These are phyloP conservation scores for Pedetes capensis DNA, from an alignment of 2,113 vertebrate genomes.

Conservation along the genomic window DNA sequence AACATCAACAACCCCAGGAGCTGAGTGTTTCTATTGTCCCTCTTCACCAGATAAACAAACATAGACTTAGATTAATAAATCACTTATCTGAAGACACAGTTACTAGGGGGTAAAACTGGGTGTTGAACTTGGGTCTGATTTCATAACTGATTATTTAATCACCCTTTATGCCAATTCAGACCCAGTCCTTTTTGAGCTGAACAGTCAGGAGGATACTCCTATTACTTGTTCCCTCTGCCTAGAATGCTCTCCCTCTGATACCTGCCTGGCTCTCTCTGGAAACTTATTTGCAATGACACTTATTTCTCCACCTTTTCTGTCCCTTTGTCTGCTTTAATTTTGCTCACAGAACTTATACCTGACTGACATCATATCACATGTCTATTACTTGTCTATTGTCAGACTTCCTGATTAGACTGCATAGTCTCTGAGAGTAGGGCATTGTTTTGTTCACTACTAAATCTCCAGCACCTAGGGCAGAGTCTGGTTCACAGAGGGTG, in stretches of 20 bases:
- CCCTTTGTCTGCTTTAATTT: background rate
- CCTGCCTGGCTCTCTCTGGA: background rate
- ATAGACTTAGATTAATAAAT: background rate
- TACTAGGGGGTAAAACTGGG: background rate
- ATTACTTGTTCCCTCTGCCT: background rate
- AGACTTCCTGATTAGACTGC: background rate
- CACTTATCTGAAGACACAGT: background rate
- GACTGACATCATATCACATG: background rate
- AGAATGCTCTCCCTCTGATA: background rate
- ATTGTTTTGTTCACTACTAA: background rate
- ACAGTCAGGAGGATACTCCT: background rate
- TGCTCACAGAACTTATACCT: background rate
- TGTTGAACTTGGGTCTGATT: background rate
- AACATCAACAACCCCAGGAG: no score
- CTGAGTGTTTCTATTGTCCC: background rate
- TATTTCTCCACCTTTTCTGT: background rate
- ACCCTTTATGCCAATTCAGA: background rate
- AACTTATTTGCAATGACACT: background rate
- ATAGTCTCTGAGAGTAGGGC: rapidly evolving
- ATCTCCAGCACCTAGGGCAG: background rate
- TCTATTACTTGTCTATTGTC: background rate
- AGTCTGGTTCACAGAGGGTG: background rate
- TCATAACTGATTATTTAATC: background rate
- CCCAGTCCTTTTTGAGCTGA: background rate
- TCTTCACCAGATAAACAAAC: background rate